Base-by-base conservation (phyloP, 2,113 vertebrate species). In the Haliaeetus leucogaster region DNA sequence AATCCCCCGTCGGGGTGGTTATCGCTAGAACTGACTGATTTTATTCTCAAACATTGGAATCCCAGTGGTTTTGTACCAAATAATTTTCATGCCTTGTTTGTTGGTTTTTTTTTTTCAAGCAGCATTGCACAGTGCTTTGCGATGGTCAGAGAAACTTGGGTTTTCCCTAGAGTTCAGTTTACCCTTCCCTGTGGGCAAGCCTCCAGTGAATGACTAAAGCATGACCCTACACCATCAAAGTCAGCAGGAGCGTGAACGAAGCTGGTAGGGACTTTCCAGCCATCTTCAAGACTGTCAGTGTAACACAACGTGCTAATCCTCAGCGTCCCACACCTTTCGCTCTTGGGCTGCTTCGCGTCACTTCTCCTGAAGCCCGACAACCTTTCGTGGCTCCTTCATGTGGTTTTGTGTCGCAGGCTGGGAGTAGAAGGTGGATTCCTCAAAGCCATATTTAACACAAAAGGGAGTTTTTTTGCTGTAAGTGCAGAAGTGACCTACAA, bases 161-260 rank as follows among this genome's bases (percentile, higher is more conserved):
- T 80, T 95, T 95, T 94, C 96, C 96, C 97, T 97, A 91, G 62
- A 96, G 95, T 95, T 95, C n/a, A 67, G 67, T 21, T 1, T 8
- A 74, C 79, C 71, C 58, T 93, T 90, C 79, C 85, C 82, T 13
- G 4, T 0, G 1, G 95, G 96, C 94, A 59, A 1, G 6, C 36
- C 47, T 95, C 96, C 95, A 79, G 81, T 0, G 71, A 38, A 25
- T 53, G 73, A 91, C 48, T 72, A 15, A 82, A 83, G 70, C 65
- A 15, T 3, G 18, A 32, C 58, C 48, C 25, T 40, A 58, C 53
- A 43, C 68, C 38, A 7, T 80, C 27, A 21, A 42, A 86, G 42
- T 45, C 42, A 27, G 10, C 0, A 38, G 71, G 26, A 82, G 81
- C 5, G 5, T 47, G 47, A 73, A 21, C 0, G 0, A n/a, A 26